These are phyloP conservation scores for Alethe diademata DNA, from an alignment of 2,113 vertebrate genomes.

Conservation along the genomic window DNA sequence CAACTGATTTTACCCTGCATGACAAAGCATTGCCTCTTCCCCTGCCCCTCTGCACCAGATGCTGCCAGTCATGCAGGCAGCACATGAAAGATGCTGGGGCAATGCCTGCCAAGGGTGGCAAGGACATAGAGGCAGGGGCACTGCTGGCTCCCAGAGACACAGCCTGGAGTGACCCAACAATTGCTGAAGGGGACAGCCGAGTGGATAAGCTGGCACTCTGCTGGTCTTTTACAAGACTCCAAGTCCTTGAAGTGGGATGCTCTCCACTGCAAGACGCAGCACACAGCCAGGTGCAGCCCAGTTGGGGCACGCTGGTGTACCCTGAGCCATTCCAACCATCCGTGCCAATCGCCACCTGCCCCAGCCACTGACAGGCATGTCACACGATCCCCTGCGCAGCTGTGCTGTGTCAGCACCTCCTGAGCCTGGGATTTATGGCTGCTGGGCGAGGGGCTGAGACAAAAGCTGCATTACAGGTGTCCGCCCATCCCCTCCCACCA, in stretches of 20 bases:
- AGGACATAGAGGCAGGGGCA: not conserved
- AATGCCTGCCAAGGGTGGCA: not conserved
- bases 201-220: not conserved
- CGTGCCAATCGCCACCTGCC: not conserved
- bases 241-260: not conserved
- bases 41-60: not conserved
- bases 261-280: not conserved
- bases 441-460: accelerated
- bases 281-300: not conserved
- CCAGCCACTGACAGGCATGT: not conserved
- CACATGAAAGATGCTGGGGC: not conserved
- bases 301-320: accelerated
- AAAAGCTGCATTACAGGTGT: accelerated
- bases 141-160: not conserved
- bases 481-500: not conserved
- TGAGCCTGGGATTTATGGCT: not conserved
- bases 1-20: not conserved
- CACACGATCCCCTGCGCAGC: accelerated
- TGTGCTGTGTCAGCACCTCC: not conserved
- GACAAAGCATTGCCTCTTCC: not conserved
- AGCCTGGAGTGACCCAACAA: accelerated
- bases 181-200: not conserved
- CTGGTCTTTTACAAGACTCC: not conserved
- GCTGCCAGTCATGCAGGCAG: not conserved
- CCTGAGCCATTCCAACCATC: not conserved